Percentiles rank a stretch among this genome's conserved stretches.
phyloP scores from a whole-genome alignment of 2,113 vertebrate species.

The Probosciger aterrimus region DNA sequence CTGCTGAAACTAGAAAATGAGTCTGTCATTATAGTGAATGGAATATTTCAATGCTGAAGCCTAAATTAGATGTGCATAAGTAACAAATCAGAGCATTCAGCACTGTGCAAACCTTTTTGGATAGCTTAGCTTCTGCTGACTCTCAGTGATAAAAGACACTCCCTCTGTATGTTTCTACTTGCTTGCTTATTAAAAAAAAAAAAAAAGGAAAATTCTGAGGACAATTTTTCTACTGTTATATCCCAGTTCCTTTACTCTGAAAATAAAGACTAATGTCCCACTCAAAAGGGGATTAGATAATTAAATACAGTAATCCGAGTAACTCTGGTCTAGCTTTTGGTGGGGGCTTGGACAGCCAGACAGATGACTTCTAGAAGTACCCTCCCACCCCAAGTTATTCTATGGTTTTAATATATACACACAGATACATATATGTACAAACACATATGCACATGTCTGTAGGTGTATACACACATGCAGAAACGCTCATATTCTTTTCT shows the following conservation, averaged over 20 bases:
- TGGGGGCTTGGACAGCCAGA: background rate
- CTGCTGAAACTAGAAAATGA: background rate
- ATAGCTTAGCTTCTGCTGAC: background rate
- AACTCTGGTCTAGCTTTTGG: background rate
- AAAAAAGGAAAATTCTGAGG: background rate
- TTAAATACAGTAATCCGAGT: background rate
- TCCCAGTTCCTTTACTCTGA: background rate
- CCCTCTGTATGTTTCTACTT: background rate
- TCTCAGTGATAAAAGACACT: background rate
- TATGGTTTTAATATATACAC: background rate
- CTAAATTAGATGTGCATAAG: background rate
- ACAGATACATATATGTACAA: background rate
- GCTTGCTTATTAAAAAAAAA: background rate
- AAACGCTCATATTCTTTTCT: background rate
- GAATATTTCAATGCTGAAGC: background rate
- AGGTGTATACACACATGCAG: background rate
- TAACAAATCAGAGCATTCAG: background rate
- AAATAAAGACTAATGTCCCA: background rate
- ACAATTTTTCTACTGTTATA: background rate
- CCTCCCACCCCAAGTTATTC: background rate
- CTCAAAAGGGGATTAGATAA: background rate
- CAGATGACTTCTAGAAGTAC: background rate
- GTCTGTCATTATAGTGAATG: background rate
- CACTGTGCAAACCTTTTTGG: background rate
- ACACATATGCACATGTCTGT: accelerated